phyloP scores from a whole-genome alignment of 1,140 invertebrate species.

The Bombyx mori region ASM3026992v2 NC_085117.1:15061501-15062000 shows the following conservation, averaged over 20 bases:
- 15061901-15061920: too few species aligned
- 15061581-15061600: conserved; percentile 53
- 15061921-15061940: too few species aligned
- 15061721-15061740: conserved; percentile 26
- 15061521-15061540: conserved; percentile 13
- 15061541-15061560: conserved; percentile 64
- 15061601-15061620: conserved; percentile 36
- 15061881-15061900: too few species aligned
- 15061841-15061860: conserved; percentile 1
- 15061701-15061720: conserved; percentile 48
- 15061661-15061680: conserved; percentile 36
- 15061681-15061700: conserved; percentile 61
- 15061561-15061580: conserved; percentile 55
- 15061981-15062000: too few species aligned
- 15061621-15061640: conserved; percentile 16
- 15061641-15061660: conserved; percentile 24
- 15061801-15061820: conserved; percentile 42
- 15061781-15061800: conserved; percentile 50
- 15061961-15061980: too few species aligned
- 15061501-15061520: too few species aligned
- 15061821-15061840: conserved; percentile 33
- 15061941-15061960: too few species aligned
- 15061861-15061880: too few species aligned
- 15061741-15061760: conserved; percentile 42
- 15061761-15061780: conserved; percentile 56